Evolutionary conservation across 2,113 vertebrate species (phyloP).

Genomic region (Neopipo cinnamomea): DNA sequence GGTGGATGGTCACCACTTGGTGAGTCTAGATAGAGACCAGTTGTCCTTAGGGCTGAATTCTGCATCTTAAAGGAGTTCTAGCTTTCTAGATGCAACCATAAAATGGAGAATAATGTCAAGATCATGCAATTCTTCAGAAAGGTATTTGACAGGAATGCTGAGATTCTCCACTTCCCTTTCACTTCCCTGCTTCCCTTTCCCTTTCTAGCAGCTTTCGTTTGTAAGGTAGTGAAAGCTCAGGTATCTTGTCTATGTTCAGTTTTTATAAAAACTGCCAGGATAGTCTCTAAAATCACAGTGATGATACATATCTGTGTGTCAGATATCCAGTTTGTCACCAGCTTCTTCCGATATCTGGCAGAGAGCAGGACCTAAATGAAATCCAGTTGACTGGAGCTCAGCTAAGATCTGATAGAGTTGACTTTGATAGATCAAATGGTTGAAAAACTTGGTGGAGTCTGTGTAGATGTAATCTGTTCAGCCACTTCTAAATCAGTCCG

Average conservation of each 20-base stretch:
- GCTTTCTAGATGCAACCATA: background rate
- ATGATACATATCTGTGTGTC: constrained; percentile 29
- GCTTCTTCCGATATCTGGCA: constrained; percentile 9
- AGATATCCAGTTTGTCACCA: constrained; percentile 28
- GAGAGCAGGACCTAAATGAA: constrained; percentile 47
- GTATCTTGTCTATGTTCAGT: background rate
- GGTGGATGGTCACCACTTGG: background rate
- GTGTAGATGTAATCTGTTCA: constrained; percentile 14
- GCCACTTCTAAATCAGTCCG: background rate
- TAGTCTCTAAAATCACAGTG: background rate
- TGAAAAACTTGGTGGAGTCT: constrained; percentile 26
- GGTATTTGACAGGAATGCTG: background rate
- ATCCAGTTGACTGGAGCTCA: constrained; percentile 41
- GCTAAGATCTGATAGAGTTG: constrained; percentile 31
- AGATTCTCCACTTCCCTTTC: background rate
- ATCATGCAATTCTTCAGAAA: background rate
- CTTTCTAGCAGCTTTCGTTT: background rate
- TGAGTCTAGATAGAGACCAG: background rate
- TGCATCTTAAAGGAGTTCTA: background rate
- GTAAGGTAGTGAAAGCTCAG: background rate
- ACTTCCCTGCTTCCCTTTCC: background rate
- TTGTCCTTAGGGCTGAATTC: background rate
- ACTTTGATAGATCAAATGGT: constrained; percentile 26
- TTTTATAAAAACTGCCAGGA: constrained; percentile 9
- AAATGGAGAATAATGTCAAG: background rate